phyloP scores from a whole-genome alignment of 2,888 invertebrate species.

The Aleiodes testaceus region DNA sequence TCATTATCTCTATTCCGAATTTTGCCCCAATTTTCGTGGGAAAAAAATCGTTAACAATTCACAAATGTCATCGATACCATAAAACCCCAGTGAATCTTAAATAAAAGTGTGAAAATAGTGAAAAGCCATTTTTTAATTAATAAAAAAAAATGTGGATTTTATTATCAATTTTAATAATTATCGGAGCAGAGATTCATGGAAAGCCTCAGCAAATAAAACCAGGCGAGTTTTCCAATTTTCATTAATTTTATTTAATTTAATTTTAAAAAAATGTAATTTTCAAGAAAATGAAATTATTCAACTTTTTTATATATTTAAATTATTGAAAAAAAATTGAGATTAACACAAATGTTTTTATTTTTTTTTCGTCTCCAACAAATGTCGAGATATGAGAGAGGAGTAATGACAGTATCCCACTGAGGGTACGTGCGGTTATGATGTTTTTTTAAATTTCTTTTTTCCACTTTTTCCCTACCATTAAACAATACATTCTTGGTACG shows the following conservation, averaged over 20 bases:
- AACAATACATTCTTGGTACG: constrained; percentile 11
- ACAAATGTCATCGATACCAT: neutral
- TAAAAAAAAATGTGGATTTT: constrained; percentile 30
- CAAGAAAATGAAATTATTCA: neutral
- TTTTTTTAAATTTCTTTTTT: neutral
- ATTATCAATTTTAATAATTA: constrained; percentile 25
- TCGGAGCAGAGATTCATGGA: constrained; percentile 35
- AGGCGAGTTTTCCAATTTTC: constrained; percentile 42
- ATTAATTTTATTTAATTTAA: constrained; percentile 10
- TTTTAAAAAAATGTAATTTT: too few species aligned
- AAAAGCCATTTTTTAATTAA: neutral
- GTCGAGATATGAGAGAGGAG: constrained; percentile 16
- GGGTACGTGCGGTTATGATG: neutral
- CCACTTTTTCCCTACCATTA: constrained; percentile 12
- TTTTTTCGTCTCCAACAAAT: neutral
- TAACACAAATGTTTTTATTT: too few species aligned
- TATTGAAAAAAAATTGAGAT: constrained; percentile 11
- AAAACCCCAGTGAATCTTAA: constrained; percentile 3
- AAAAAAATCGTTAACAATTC: too few species aligned
- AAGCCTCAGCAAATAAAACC: constrained; percentile 45
- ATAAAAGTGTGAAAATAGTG: constrained; percentile 18
- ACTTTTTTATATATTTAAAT: neutral
- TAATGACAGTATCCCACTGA: neutral
- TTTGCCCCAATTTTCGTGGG: too few species aligned
- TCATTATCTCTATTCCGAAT: neutral